These are phyloP conservation scores for Elgaria multicarinata DNA, from an alignment of 2,113 vertebrate genomes.

Conservation along the genomic window DNA sequence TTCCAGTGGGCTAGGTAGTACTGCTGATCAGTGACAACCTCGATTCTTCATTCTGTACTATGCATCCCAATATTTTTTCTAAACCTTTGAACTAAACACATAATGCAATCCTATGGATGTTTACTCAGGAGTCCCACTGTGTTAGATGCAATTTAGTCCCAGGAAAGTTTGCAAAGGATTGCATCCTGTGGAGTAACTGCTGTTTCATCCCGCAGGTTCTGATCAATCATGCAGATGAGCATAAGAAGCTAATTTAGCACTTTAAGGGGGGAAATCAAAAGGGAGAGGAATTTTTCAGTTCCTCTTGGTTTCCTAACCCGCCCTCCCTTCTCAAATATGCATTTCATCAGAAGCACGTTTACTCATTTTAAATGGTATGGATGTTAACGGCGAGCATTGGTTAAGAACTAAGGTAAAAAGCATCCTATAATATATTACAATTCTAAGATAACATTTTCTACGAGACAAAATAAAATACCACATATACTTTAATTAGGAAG, in stretches of 20 bases:
- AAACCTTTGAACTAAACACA: background rate
- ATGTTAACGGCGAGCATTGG: background rate
- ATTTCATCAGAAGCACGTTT: background rate
- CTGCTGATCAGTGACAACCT: background rate
- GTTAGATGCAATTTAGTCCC: background rate
- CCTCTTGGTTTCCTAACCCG: background rate
- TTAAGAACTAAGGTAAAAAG: background rate
- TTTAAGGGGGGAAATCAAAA: background rate
- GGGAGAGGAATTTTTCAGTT: background rate
- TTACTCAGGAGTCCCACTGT: background rate
- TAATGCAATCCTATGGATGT: background rate
- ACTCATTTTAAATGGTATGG: background rate
- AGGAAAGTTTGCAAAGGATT: background rate
- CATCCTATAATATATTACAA: background rate
- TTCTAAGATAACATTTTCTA: background rate
- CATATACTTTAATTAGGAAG: background rate
- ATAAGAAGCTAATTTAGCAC: background rate
- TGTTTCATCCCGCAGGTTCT: background rate
- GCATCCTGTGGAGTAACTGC: background rate
- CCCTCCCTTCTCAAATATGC: background rate
- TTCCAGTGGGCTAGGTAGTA: background rate
- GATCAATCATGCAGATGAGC: background rate
- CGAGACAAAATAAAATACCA: background rate
- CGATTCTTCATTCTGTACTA: background rate
- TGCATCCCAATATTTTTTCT: no score